Conservation (phyloP, 2,797 vertebrate species). For the Sardinella longiceps region DNA sequence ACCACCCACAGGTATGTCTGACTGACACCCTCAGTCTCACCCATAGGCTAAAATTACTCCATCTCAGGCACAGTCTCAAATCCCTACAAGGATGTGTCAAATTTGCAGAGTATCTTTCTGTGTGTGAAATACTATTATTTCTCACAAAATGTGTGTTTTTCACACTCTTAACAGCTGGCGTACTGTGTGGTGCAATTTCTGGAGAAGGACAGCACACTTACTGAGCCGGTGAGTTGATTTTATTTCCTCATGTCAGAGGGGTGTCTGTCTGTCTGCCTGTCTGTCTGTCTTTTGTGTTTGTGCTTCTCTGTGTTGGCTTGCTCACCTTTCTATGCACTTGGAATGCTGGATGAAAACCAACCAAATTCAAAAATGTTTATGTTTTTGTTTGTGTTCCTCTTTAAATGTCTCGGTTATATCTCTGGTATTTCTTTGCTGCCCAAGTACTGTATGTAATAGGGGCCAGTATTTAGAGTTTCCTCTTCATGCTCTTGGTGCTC, state of each 20-base stretch:
- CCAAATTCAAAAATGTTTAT: too few relatives aligned
- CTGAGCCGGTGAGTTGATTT: conserved; percentile 87
- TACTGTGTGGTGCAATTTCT: conserved; percentile 99
- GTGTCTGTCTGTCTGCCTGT: too few relatives aligned
- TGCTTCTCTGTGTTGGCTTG: too few relatives aligned
- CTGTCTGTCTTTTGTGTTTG: too few relatives aligned
- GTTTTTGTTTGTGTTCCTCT: too few relatives aligned
- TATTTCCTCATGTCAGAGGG: too few relatives aligned
- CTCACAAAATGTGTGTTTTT: neutral
- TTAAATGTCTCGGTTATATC: too few relatives aligned
- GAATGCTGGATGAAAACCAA: too few relatives aligned
- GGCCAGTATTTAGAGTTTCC: too few relatives aligned
- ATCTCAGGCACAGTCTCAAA: neutral
- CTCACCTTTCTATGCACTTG: too few relatives aligned
- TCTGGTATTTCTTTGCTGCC: too few relatives aligned
- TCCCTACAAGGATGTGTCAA: neutral
- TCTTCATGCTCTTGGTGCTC: too few relatives aligned
- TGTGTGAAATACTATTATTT: neutral
- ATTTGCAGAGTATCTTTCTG: neutral
- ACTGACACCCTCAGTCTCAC: neutral
- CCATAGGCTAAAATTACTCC: neutral
- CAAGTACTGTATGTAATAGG: neutral
- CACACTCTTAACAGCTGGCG: conserved; percentile 80
- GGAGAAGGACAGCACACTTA: conserved; percentile 99
- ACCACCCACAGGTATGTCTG: conserved; percentile 91